These are phyloP conservation scores for Synergus japonicus DNA, from an alignment of 2,888 invertebrate species.

Conservation along the genomic window DNA sequence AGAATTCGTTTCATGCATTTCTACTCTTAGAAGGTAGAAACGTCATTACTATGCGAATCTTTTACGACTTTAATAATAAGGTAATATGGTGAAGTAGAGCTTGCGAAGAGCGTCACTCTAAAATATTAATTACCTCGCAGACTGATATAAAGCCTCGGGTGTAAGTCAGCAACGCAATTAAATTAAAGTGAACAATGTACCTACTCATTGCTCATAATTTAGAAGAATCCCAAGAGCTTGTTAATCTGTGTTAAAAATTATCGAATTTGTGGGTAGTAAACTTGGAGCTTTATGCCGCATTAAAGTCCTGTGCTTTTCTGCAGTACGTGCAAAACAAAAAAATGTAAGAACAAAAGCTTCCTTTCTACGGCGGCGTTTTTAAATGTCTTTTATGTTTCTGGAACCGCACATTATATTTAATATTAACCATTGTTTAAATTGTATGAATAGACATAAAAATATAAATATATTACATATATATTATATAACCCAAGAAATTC, in stretches of 20 bases:
- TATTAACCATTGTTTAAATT: slow-evolving; percentile 10
- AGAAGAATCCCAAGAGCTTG: slow-evolving; percentile 52
- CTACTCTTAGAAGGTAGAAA: not conserved
- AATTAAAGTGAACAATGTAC: slow-evolving; percentile 55
- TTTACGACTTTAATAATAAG: not conserved
- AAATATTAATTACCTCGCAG: slow-evolving; percentile 58
- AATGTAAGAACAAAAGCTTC: not conserved
- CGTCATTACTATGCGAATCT: not conserved
- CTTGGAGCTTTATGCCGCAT: not conserved
- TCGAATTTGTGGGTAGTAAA: slow-evolving; percentile 21
- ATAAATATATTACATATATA: too few species aligned
- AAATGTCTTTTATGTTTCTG: not conserved
- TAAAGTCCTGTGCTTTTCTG: not conserved
- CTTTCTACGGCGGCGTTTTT: too few species aligned
- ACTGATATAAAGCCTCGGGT: slow-evolving; percentile 53
- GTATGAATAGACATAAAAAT: too few species aligned
- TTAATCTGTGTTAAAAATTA: slow-evolving; percentile 50
- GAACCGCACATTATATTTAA: not conserved
- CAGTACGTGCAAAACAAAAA: not conserved
- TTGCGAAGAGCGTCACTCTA: slow-evolving; percentile 44
- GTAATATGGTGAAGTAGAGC: not conserved
- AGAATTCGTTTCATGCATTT: not conserved
- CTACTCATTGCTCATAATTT: slow-evolving; percentile 54
- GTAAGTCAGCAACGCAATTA: slow-evolving; percentile 51
- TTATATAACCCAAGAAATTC: too few species aligned